Conservation (phyloP, 1,140 invertebrate species). For the Ganaspis sp. region DNA sequence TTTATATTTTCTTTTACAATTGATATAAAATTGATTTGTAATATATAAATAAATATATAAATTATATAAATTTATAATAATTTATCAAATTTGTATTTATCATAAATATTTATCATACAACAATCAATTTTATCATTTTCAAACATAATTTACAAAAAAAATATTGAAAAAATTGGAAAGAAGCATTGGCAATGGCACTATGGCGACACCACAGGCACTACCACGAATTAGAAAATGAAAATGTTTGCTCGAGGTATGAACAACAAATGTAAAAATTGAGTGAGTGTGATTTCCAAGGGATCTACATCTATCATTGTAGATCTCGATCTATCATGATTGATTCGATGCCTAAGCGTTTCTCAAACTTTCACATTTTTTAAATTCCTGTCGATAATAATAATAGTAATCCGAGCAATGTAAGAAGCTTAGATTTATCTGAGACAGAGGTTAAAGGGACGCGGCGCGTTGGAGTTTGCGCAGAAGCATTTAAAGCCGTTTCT, state of each 20-base stretch:
- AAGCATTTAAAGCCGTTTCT: not conserved
- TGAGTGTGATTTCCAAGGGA: not conserved
- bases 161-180: not conserved
- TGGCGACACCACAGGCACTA: not conserved
- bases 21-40: no score
- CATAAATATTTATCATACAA: no score
- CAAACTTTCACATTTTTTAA: conserved; percentile 14
- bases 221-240: not conserved
- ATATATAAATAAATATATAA: no score
- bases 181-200: not conserved
- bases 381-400: conserved; percentile 30
- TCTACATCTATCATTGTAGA: not conserved
- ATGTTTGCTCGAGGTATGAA: not conserved
- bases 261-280: not conserved
- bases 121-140: no score
- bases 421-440: not conserved
- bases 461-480: not conserved
- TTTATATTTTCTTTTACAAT: no score
- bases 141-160: no score
- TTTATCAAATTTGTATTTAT: no score
- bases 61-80: no score
- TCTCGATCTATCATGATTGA: not conserved
- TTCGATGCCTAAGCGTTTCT: conserved; percentile 11
- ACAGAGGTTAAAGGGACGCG: no score
- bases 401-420: not conserved